phyloP scores from a whole-genome alignment of 2,113 vertebrate genomes.

The Ictidomys tridecemlineatus region DNA sequence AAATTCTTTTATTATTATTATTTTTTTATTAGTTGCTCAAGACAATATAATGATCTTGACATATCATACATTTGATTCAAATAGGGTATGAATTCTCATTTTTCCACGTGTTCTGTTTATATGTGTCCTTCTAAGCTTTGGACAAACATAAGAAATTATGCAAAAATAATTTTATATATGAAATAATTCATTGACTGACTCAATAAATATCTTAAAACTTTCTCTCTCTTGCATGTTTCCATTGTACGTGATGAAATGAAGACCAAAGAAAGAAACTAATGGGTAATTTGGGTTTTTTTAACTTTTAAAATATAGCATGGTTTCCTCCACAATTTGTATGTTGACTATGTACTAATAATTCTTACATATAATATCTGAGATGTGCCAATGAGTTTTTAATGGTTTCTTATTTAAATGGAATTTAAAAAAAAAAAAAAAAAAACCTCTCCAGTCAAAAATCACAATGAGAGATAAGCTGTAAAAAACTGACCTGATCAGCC shows the following conservation, averaged over 20 bases:
- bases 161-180: background rate
- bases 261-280: conserved; percentile 91
- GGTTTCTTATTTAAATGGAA: conserved; percentile 40
- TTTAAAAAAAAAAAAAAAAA: background rate
- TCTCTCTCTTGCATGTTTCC: conserved; percentile 76
- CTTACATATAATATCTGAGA: background rate
- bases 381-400: background rate
- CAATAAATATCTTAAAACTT: conserved; percentile 17
- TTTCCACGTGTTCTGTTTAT: background rate
- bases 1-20: conserved; percentile 15
- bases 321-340: conserved; percentile 32
- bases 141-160: background rate
- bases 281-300: conserved; percentile 89
- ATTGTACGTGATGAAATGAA: conserved; percentile 85
- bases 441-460: conserved; percentile 30
- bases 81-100: too few relatives aligned
- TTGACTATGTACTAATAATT: conserved; percentile 50
- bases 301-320: conserved; percentile 53
- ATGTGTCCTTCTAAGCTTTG: conserved; percentile 33
- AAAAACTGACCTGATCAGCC: background rate
- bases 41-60: too few relatives aligned
- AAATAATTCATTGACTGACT: conserved; percentile 45
- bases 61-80: too few relatives aligned
- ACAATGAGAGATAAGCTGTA: background rate
- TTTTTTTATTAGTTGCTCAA: too few relatives aligned